Base-by-base conservation (phyloP, 2,888 invertebrate genomes). In the Stratiomys singularior region DNA sequence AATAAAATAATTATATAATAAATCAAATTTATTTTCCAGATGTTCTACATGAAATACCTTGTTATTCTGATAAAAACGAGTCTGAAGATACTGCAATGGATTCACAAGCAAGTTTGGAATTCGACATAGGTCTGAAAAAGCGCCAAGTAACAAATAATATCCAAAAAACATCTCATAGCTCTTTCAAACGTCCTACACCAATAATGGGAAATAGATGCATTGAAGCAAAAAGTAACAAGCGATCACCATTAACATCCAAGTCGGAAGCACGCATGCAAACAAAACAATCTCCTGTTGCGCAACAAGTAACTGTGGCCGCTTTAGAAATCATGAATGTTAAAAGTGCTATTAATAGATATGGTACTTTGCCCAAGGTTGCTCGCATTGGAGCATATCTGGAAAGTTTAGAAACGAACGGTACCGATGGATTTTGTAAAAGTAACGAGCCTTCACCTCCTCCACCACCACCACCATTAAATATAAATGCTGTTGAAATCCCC, bases 371-470 rank as follows among this genome's bases (percentile, higher is more conserved):
- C 0, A 99, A 98, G 88, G 97, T 95, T 67, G 97, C 97, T 11
- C 91, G 98, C 81, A 98, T 99, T 82, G 98, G 98, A 37, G 98
- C 98, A 5, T 99, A 96, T 87, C 88, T 99, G 76, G 98, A 98
- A 87, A 97, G 97, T 4, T 89, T 99, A 84, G 91, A 96, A 63
- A 52, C 52, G 4, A 52, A 52, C 15, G 15, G 15, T 18, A 4
- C 15, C 4, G 18, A 52, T 52, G 52, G 4, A 52, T 3, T 3
- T n/a, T 9, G 15, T 4, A 52, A 13, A 52, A 76, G 47, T 28
- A n/a, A 56, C n/a, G 15, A 21, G 25, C 18, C 23, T 60, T 60
- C 13, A 78, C 87, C 89, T 0, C 83, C 44, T 1, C 56, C 52
- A 56, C 23, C 30, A 28, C 82, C 79, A 82, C 83, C 80, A 58